These are phyloP conservation scores for Lerista edwardsae DNA, from an alignment of 2,797 vertebrate species.

Conservation along the genomic window DNA sequence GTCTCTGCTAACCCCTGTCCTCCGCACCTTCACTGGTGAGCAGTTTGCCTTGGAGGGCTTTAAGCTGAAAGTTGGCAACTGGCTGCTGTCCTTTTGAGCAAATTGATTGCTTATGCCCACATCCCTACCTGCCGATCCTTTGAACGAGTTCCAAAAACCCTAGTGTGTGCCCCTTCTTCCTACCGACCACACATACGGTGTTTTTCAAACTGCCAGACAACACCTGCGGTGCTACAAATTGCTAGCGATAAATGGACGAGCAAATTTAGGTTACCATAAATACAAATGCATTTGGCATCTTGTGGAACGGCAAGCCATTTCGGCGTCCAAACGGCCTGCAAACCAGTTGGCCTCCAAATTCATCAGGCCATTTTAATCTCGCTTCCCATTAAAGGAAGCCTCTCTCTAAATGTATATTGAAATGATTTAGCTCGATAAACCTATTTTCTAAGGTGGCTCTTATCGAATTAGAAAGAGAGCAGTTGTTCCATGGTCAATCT, in stretches of 20 bases:
- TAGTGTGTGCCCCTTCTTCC: constrained; percentile 14
- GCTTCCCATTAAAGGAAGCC: constrained; percentile 22
- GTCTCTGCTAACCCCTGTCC: too few species aligned
- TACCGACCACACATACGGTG: not conserved
- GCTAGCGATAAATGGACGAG: constrained; percentile 13
- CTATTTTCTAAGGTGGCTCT: constrained; percentile 41
- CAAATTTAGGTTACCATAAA: constrained; percentile 30
- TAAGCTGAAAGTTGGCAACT: too few species aligned
- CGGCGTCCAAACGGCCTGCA: not conserved
- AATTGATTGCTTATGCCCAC: too few species aligned
- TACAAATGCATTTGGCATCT: constrained; percentile 8
- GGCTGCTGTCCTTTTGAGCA: too few species aligned
- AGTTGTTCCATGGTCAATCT: constrained; percentile 22
- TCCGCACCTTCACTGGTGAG: too few species aligned
- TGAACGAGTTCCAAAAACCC: not conserved
- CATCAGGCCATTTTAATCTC: constrained; percentile 34
- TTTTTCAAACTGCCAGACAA: constrained; percentile 26
- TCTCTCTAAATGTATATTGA: constrained; percentile 26
- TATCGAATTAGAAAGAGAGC: constrained; percentile 49
- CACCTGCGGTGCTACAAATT: not conserved
- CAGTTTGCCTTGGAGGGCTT: too few species aligned
- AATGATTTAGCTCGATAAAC: constrained; percentile 24
- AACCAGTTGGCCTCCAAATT: constrained; percentile 25
- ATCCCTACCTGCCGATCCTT: not conserved
- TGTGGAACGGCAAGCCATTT: constrained; percentile 26